Percentiles rank a stretch among this genome's conserved stretches.
These are phyloP conservation scores for Drosophila navojoa DNA, from an alignment of 1,140 invertebrate genomes.

Conservation along the genomic window DNA sequence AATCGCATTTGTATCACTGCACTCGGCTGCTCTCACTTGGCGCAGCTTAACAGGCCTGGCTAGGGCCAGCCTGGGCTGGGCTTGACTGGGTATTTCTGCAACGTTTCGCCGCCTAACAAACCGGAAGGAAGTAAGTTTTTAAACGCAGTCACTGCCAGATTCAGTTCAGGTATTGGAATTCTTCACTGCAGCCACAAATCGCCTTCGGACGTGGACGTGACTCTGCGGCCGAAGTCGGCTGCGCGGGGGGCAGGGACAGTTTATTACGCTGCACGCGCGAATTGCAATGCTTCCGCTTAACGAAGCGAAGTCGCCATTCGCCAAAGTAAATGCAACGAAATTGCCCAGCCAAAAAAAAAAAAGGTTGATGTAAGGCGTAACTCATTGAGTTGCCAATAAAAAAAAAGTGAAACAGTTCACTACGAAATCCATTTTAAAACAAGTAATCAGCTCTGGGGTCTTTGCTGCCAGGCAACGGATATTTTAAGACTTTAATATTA, in stretches of 20 bases:
- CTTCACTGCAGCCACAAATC: conserved; percentile 30
- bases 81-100: conserved; percentile 49
- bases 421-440: background rate
- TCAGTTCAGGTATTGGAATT: conserved; percentile 23
- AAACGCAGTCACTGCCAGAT: conserved; percentile 54
- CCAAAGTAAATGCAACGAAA: conserved; percentile 50
- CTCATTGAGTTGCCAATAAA: background rate
- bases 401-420: background rate
- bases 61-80: background rate
- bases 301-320: conserved; percentile 53
- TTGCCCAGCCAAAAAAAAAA: conserved; percentile 43
- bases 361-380: background rate
- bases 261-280: conserved; percentile 76
- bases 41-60: background rate
- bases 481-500: too few species aligned
- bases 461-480: too few species aligned
- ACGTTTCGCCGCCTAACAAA: conserved; percentile 70
- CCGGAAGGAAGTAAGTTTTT: conserved; percentile 81
- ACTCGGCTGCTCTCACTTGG: conserved; percentile 63
- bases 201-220: conserved; percentile 54
- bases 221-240: conserved; percentile 25
- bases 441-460: background rate
- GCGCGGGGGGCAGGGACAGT: conserved; percentile 36
- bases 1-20: conserved; percentile 79
- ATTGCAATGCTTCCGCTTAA: conserved; percentile 69